Conservation (phyloP, 2,888 invertebrate species). For the Spicauda simplicius region DNA sequence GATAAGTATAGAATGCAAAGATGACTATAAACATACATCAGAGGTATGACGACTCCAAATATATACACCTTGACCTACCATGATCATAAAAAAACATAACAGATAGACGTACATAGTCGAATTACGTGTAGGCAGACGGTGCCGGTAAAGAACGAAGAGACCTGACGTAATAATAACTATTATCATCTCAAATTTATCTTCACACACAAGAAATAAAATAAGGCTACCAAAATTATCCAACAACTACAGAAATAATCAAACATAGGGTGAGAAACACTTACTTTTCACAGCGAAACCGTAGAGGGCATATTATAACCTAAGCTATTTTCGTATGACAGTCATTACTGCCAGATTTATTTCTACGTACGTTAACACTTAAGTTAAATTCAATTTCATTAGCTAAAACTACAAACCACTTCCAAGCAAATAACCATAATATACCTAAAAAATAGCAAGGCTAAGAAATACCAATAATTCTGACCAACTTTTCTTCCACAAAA, state of each 20-base stretch:
- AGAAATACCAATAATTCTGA: neutral
- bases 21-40: too few species aligned
- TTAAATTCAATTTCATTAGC: neutral
- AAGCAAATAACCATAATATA: conserved; percentile 4
- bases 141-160: conserved; percentile 12
- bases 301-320: conserved; percentile 74
- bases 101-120: neutral
- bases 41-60: too few species aligned
- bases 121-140: conserved; percentile 20
- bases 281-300: conserved; percentile 63
- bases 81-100: neutral
- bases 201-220: neutral
- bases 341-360: conserved; percentile 35
- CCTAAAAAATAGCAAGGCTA: neutral
- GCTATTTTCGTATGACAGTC: conserved; percentile 52
- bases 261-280: conserved; percentile 51
- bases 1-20: too few species aligned
- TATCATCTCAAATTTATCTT: neutral
- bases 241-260: neutral
- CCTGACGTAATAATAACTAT: neutral
- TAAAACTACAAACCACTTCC: neutral
- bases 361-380: neutral
- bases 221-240: neutral
- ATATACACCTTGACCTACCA: conserved; percentile 4
- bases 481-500: conserved; percentile 8